Base-by-base conservation (phyloP, 2,113 vertebrate species). In the Salvelinus namaycush region DNA sequence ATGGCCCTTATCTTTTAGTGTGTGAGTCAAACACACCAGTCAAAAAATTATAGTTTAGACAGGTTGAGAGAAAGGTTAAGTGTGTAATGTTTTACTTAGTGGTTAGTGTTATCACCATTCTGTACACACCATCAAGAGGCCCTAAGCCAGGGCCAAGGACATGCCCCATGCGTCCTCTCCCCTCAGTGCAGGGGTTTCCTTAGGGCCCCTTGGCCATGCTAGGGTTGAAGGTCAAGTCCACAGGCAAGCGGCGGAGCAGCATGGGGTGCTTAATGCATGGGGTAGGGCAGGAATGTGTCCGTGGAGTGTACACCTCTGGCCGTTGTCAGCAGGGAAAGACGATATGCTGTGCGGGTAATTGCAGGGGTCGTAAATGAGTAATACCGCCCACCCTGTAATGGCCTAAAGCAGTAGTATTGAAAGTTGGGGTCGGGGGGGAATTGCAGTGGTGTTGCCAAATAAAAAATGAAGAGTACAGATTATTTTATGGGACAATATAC, bases 141-240 rank as follows among this genome's bases (percentile, higher is more conserved):
- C 18, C 20, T 62, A n/a, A 22, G 20, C 59, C 18, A 20, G 20
- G n/a, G 59, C 2, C 59, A 44, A 7, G 39, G 8, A 44, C 59
- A n/a, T 11, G 59, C 59, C 59, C 14, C 49, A 54, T 27, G 64
- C 9, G 1, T 24, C n/a, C 26, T 13, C 11, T 4, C 13, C 22
- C 64, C 22, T 24, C 64, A 66, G 4, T 14, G 12, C 49, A 54
- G 12, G 14, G 49, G 14, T 16, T 54, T 54, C 49, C 14, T 54
- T 4, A 54, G 4, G 27, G 11, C 31, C 34, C 29, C 16, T 34
- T 18, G 2, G 2, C 13, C 70, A 76, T 74, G 73, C 26, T 49
- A 27, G 64, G 54, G 49, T 78, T 60, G 81, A 44, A 78, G 74
- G 79, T 87, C 72, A 87, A 82, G 83, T 84, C 79, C 13, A 80